Evolutionary conservation across 2,113 vertebrate species (phyloP).

Genomic region (Mola mola): DNA sequence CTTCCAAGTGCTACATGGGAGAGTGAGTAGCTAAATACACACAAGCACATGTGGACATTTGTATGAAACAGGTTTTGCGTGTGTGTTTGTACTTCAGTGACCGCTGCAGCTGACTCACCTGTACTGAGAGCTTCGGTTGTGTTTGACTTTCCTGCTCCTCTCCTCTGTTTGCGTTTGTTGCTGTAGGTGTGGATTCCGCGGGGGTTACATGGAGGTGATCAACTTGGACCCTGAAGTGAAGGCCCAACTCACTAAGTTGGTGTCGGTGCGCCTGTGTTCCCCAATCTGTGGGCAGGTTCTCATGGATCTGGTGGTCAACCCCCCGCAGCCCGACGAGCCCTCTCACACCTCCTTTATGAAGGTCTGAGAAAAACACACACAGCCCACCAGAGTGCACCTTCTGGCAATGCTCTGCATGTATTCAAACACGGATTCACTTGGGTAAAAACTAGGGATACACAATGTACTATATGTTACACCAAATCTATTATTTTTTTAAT

Average conservation of each 20-base stretch:
- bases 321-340: constrained; percentile 85
- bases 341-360: constrained; percentile 84
- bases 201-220: constrained; percentile 91
- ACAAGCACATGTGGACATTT: neutral
- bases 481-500: too few relatives aligned
- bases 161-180: neutral
- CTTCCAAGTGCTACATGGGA: constrained; percentile 95
- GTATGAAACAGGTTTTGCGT: neutral
- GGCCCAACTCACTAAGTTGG: constrained; percentile 86
- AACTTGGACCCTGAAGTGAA: constrained; percentile 89
- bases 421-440: constrained; percentile 28
- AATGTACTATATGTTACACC: too few relatives aligned
- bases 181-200: constrained; percentile 89
- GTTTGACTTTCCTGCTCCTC: constrained; percentile 1
- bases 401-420: neutral
- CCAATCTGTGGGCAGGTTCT: constrained; percentile 87
- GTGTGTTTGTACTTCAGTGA: neutral
- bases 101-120: neutral
- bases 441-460: too few relatives aligned
- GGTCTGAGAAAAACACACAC: constrained; percentile 63
- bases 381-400: neutral
- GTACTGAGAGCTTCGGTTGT: neutral
- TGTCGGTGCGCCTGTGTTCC: constrained; percentile 88
- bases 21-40: constrained; percentile 83
- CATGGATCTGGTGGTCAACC: constrained; percentile 83